Base-by-base conservation (phyloP, 2,888 invertebrate species). In the Agonum fuliginosum region DNA sequence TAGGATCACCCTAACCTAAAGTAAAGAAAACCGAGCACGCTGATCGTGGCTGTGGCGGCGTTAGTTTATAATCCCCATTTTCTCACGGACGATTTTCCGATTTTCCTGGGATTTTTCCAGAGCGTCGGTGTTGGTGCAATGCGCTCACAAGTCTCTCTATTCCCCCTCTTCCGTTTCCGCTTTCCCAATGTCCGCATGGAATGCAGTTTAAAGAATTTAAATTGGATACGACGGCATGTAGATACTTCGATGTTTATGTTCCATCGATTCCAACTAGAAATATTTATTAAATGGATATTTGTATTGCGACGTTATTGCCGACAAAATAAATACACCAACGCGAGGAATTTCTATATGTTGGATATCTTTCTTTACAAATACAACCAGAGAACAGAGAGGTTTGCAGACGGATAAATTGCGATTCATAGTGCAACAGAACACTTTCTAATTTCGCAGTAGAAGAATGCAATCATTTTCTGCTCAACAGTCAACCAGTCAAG, bases 181-280 rank as follows among this genome's bases (percentile, higher is more conserved):
- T 34, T 0, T 37, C 20, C 67, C 24, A 73, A 62, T 24, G 43
- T 41, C 41, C 24, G 67, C 22, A 37, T 37, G 41, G 58, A 62
- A 62, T 62, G 62, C 43, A 74, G 12, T 74, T 74, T 62, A 24
- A 74, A 74, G 58, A 74, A 74, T 74, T 58, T 74, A 62, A 20
- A 74, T 74, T 74, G 74, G 12, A 27, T 48, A 74, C 62, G 62
- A 43, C 58, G 43, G 17, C 41, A 67, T 43, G 43, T 24, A 67
- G 67, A 67, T 67, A 67, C 41, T 24, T 62, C 41, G 24, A 41
- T 62, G 62, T 34, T 41, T 58, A 41, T 62, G 58, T 62, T 46
- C 74, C 41, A 58, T 74, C 62, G 62, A 43, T 62, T 74, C 17
- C 24, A 22, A 46, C 17, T 22, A 19, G 27, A 41, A 62, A 74